A percentile compares a stretch with the other conserved stretches of the same genome.
These are phyloP conservation scores for Dolichomitus sp. DNA, from an alignment of 2,888 invertebrate species.

Conservation along the genomic window DNA sequence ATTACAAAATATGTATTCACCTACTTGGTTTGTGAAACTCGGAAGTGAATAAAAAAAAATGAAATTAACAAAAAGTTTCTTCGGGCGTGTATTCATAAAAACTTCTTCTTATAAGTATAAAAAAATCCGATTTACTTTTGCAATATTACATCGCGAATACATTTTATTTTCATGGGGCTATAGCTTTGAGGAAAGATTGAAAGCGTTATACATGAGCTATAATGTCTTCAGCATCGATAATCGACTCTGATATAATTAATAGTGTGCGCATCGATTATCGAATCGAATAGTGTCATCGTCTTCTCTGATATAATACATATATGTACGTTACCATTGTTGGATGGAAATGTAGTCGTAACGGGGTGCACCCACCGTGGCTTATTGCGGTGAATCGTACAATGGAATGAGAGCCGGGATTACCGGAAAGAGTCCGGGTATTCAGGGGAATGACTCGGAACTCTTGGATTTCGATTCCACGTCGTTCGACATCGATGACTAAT, in stretches of 20 bases:
- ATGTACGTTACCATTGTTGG: slow-evolving; percentile 3
- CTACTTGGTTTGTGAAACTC: too few relatives aligned
- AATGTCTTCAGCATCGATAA: slow-evolving; percentile 2
- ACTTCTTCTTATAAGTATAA: too few relatives aligned
- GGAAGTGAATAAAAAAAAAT: too few relatives aligned
- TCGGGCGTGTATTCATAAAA: too few relatives aligned
- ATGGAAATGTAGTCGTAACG: slow-evolving; percentile 41
- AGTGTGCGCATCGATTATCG: neutral
- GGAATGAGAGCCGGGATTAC: neutral
- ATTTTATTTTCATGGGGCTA: too few relatives aligned
- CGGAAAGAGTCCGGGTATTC: slow-evolving; percentile 3
- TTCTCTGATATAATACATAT: neutral
- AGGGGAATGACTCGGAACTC: slow-evolving; percentile 22
- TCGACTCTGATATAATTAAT: slow-evolving; percentile 32
- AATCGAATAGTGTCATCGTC: neutral
- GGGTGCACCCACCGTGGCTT: slow-evolving; percentile 15
- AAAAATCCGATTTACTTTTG: too few relatives aligned
- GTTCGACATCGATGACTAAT: slow-evolving; percentile 51
- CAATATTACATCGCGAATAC: too few relatives aligned
- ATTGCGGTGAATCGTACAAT: neutral
- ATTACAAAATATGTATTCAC: too few relatives aligned
- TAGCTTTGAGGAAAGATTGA: neutral
- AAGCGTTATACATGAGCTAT: slow-evolving; percentile 2
- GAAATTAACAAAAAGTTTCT: too few relatives aligned
- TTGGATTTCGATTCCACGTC: neutral